phyloP scores from a whole-genome alignment of 2,113 vertebrate species.

The Sander lucioperca region DNA sequence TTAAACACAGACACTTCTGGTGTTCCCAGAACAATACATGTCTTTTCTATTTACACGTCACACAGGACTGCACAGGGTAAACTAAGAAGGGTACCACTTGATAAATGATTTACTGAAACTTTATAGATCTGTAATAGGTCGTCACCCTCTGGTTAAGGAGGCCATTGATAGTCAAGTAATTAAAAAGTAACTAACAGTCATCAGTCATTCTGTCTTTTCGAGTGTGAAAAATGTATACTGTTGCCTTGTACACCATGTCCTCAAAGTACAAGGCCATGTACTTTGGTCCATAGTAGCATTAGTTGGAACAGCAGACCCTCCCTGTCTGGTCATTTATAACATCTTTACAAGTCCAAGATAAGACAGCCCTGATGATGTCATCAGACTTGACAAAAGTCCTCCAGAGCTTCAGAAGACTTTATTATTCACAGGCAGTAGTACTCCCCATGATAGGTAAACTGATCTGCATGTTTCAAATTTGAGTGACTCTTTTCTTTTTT shows the following conservation, averaged over 20 bases:
- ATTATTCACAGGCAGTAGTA: background rate
- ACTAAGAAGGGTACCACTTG: no score
- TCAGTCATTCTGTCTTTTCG: no score
- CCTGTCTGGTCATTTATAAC: background rate
- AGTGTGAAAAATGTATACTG: no score
- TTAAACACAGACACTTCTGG: background rate
- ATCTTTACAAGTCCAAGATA: background rate
- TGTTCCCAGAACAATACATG: background rate
- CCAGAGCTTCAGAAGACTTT: background rate
- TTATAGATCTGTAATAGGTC: background rate
- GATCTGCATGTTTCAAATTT: background rate
- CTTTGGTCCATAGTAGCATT: no score
- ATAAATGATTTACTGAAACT: background rate
- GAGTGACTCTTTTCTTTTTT: background rate
- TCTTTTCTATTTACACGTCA: background rate
- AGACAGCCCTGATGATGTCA: background rate
- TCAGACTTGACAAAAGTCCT: background rate
- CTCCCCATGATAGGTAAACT: background rate
- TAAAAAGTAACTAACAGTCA: background rate
- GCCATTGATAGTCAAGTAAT: background rate
- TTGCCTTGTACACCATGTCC: no score
- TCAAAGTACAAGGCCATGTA: background rate
- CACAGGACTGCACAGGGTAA: background rate
- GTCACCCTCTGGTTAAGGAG: background rate
- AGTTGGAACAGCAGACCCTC: no score